Conservation (phyloP, 2,888 invertebrate species). For the Choreutis nemorana region DNA sequence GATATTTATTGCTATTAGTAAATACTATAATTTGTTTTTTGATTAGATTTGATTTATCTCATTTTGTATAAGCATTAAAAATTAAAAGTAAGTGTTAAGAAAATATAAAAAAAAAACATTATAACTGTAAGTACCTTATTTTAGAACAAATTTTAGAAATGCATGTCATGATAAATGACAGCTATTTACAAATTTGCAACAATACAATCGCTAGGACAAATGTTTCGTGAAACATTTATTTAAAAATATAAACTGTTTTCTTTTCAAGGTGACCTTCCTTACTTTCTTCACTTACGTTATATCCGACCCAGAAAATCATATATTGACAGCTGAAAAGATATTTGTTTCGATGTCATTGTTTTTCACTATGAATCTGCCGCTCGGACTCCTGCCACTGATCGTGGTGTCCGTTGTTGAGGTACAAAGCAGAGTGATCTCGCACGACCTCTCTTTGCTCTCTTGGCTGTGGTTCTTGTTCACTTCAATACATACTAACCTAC, state of each 20-base stretch:
- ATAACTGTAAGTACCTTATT: too few species aligned
- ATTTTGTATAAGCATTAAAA: too few species aligned
- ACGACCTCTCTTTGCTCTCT: constrained; percentile 13
- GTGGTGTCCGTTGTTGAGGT: constrained; percentile 81
- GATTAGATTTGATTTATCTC: too few species aligned
- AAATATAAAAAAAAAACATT: too few species aligned
- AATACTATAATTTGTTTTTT: too few species aligned
- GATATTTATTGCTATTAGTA: too few species aligned
- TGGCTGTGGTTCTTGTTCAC: constrained; percentile 45
- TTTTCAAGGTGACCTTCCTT: constrained; percentile 77
- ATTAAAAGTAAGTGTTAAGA: too few species aligned
- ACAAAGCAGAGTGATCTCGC: constrained; percentile 29
- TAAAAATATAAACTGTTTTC: constrained; percentile 11
- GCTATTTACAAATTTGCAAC: too few species aligned
- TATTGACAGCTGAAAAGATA: constrained; percentile 80
- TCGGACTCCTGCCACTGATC: constrained; percentile 82
- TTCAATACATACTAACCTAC: constrained; percentile 29
- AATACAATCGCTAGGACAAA: too few species aligned
- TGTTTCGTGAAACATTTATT: too few species aligned
- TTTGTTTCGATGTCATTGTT: constrained; percentile 90
- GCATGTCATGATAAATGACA: too few species aligned
- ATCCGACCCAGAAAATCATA: constrained; percentile 70
- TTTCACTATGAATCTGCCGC: constrained; percentile 85
- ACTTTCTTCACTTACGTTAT: constrained; percentile 86
- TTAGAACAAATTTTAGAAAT: too few species aligned